These are phyloP conservation scores for Pollachius pollachius DNA, from an alignment of 2,113 vertebrate species.

Conservation along the genomic window DNA sequence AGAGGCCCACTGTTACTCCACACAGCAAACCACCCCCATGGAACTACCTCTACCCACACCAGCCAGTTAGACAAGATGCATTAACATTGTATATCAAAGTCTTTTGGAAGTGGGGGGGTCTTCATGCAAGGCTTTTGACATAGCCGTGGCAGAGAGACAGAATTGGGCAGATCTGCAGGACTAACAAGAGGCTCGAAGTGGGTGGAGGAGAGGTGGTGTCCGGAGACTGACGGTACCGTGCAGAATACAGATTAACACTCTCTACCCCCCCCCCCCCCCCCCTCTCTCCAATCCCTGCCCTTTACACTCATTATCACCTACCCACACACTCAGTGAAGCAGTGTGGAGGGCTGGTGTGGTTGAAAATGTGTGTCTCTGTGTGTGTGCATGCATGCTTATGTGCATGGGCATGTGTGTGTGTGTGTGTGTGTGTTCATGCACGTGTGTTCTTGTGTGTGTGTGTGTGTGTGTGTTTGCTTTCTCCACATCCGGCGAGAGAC, in stretches of 20 bases:
- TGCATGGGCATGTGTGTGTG: no score
- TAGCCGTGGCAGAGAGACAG: not conserved
- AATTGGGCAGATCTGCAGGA: no score
- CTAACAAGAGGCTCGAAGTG: no score
- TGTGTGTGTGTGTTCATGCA: no score
- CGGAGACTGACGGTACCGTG: constrained; percentile 33
- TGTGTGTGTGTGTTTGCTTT: constrained; percentile 21
- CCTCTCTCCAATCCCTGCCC: constrained; percentile 46
- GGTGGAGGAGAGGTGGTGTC: constrained; percentile 26
- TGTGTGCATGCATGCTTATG: no score
- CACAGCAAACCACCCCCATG: not conserved
- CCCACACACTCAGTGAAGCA: constrained; percentile 41
- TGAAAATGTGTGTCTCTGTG: no score
- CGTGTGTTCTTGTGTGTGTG: not conserved
- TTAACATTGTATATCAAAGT: no score
- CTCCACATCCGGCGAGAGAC: constrained; percentile 23
- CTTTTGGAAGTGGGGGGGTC: no score
- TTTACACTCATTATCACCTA: constrained; percentile 61
- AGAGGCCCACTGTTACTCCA: constrained; percentile 41
- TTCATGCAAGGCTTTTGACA: no score
- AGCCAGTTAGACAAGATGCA: no score
- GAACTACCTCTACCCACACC: not conserved
- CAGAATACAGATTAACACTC: constrained; percentile 58
- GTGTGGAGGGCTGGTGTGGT: not conserved
- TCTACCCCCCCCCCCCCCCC: no score